Conservation (phyloP, 2,797 vertebrate species). For the Sternarchorhynchus goeldii region DNA sequence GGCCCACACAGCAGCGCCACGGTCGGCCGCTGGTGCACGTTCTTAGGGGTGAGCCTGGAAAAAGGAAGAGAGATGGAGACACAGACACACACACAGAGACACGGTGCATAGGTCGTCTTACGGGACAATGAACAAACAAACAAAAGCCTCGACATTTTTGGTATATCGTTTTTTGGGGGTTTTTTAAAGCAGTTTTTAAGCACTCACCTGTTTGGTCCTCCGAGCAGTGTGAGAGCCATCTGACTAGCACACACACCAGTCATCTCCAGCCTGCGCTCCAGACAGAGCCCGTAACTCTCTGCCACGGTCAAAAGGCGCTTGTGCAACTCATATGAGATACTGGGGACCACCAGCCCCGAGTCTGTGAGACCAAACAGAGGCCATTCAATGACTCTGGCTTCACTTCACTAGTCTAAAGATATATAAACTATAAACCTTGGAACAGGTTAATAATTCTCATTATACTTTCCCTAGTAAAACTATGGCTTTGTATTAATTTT, state of each 20-base stretch:
- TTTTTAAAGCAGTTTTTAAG: too few relatives aligned
- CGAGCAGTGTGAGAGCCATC: slow-evolving; percentile 95
- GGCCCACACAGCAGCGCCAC: slow-evolving; percentile 94
- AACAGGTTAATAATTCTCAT: neutral
- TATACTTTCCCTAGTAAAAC: slow-evolving; percentile 58
- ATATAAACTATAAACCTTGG: neutral
- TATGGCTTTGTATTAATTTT: too few relatives aligned
- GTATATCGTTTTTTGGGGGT: too few relatives aligned
- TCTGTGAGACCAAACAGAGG: slow-evolving; percentile 58
- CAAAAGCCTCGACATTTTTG: too few relatives aligned
- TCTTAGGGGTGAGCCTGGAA: slow-evolving; percentile 92
- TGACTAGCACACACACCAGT: slow-evolving; percentile 96
- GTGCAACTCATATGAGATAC: slow-evolving; percentile 90
- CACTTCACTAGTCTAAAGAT: neutral
- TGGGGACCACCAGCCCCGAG: slow-evolving; percentile 91
- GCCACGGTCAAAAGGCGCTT: slow-evolving; percentile 88
- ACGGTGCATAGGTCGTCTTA: neutral
- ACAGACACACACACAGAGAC: neutral
- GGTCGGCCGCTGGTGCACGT: slow-evolving; percentile 94
- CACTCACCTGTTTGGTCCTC: slow-evolving; percentile 94
- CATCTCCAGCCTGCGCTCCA: slow-evolving; percentile 96
- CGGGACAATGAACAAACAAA: too few relatives aligned
- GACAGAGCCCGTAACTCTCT: slow-evolving; percentile 88
- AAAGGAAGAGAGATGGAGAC: neutral
- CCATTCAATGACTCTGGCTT: neutral